Percentiles rank a stretch among this genome's conserved stretches.
Conservation (phyloP, 2,888 invertebrate species). For the Macroteleia sp. region DNA sequence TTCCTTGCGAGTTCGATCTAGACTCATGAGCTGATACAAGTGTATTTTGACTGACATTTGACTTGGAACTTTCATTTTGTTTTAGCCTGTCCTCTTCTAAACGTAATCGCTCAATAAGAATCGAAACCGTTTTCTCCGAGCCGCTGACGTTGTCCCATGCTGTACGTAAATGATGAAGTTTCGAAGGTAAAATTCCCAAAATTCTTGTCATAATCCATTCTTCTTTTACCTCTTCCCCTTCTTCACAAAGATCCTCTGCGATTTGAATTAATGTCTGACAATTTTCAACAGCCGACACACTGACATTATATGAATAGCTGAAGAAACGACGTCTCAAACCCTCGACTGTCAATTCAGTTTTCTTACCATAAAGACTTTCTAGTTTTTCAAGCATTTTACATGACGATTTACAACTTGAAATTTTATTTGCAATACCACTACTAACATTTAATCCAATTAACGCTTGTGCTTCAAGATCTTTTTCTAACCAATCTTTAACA, state of each 20-base stretch:
- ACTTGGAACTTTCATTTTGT: too few relatives aligned
- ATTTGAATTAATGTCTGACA: background rate
- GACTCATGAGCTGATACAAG: too few relatives aligned
- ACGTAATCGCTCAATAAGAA: constrained; percentile 20
- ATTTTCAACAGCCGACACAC: background rate
- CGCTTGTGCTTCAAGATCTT: background rate
- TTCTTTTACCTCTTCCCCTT: background rate
- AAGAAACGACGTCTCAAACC: background rate
- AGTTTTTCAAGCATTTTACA: background rate
- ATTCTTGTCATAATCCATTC: background rate
- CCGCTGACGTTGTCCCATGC: background rate
- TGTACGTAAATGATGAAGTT: too few relatives aligned
- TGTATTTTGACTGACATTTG: too few relatives aligned
- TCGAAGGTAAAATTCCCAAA: background rate
- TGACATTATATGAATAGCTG: background rate
- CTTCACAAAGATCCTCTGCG: background rate
- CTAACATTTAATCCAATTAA: background rate
- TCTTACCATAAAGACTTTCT: background rate
- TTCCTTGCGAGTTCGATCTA: too few relatives aligned
- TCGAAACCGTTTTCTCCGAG: background rate
- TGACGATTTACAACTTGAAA: background rate
- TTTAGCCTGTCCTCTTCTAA: constrained; percentile 54
- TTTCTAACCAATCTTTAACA: too few relatives aligned
- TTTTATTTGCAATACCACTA: background rate
- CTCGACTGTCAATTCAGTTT: background rate